Percentiles rank a stretch among this genome's conserved stretches.
Evolutionary conservation across 2,888 invertebrate genomes (phyloP).

Genomic region (Drosophila niveifrons): DNA sequence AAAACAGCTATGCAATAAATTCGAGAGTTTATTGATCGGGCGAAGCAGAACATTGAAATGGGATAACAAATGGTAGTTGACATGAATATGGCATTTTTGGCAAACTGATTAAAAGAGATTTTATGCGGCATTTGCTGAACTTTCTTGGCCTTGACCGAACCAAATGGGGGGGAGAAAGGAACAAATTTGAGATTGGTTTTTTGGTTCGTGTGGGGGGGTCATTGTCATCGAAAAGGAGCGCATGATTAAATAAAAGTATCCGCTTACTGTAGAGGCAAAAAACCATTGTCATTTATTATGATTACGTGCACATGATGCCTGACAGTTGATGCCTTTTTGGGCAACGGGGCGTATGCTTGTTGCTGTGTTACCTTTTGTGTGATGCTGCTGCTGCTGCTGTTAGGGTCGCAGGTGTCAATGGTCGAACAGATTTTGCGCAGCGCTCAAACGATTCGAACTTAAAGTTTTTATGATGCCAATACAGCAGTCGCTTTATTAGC

Average conservation of each 20-base stretch:
- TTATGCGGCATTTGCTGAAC: constrained; percentile 9
- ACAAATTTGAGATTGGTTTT: background rate
- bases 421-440: constrained; percentile 42
- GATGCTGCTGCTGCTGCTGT: background rate
- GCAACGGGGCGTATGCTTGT: background rate
- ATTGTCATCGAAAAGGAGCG: constrained; percentile 42
- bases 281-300: constrained; percentile 69
- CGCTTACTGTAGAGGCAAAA: constrained; percentile 45
- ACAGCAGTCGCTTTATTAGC: constrained; percentile 38
- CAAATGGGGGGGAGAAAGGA: background rate
- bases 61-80: constrained; percentile 5
- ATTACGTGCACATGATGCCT: constrained; percentile 66
- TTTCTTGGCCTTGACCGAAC: constrained; percentile 19
- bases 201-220: constrained; percentile 33
- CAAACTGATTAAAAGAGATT: constrained; percentile 26
- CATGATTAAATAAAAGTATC: constrained; percentile 67
- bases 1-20: constrained; percentile 5
- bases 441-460: constrained; percentile 43
- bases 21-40: constrained; percentile 15
- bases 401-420: constrained; percentile 47
- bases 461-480: constrained; percentile 53
- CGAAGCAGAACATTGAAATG: constrained; percentile 8
- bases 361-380: background rate
- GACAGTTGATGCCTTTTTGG: constrained; percentile 54
- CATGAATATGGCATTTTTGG: constrained; percentile 17